Evolutionary conservation across 2,113 vertebrate species (phyloP).

Genomic region (Pterocles orientalis): DNA sequence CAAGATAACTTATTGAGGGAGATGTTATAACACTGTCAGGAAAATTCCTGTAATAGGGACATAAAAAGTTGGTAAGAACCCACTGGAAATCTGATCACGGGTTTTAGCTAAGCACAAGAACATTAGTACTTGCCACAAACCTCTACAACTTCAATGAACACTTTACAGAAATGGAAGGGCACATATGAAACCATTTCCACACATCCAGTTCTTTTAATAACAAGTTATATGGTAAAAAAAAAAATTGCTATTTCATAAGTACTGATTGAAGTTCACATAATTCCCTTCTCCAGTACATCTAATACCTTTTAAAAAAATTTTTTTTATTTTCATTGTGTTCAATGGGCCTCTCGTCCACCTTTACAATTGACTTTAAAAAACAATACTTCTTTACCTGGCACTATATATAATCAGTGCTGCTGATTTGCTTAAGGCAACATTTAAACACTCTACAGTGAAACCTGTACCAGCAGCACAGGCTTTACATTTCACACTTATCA

Average conservation of each 20-base stretch:
- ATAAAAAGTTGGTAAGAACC: neutral
- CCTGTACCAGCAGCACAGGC: neutral
- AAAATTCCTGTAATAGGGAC: fast-evolving
- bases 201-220: neutral
- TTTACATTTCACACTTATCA: slow-evolving; percentile 24
- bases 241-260: neutral
- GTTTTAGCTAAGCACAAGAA: neutral
- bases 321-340: neutral
- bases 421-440: neutral
- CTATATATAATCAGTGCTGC: neutral
- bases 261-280: neutral
- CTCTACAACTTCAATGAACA: neutral
- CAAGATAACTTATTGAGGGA: neutral
- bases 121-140: neutral
- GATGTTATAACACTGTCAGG: neutral
- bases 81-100: neutral
- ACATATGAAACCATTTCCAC: neutral
- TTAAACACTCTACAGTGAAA: slow-evolving; percentile 2
- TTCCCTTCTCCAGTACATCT: neutral
- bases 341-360: neutral
- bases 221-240: neutral
- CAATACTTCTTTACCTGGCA: neutral
- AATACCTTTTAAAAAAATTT: neutral
- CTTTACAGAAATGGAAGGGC: neutral
- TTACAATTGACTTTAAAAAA: neutral